Evolutionary conservation across 2,113 vertebrate species (phyloP).

Genomic region (Opisthocomus hoazin): DNA sequence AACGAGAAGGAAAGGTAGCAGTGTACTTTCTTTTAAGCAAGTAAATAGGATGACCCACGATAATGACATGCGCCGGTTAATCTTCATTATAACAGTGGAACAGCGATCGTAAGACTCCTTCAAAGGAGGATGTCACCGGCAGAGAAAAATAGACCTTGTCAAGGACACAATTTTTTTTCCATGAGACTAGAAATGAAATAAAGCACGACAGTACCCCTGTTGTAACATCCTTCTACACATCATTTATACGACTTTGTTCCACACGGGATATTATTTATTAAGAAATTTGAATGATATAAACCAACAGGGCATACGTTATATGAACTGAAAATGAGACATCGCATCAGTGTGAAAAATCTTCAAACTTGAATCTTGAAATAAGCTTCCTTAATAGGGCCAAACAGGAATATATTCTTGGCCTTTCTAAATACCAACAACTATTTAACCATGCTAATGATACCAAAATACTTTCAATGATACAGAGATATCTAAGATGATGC

Average conservation of each 20-base stretch:
- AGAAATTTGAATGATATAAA: neutral
- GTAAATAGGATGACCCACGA: neutral
- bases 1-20: accelerated
- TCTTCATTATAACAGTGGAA: neutral
- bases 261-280: neutral
- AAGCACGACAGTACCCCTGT: neutral
- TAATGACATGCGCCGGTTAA: neutral
- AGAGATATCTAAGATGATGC: neutral
- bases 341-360: neutral
- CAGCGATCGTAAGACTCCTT: neutral
- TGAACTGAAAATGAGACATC: neutral
- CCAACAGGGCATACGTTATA: neutral
- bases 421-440: neutral
- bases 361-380: neutral
- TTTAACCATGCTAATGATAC: neutral
- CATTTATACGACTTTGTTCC: neutral
- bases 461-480: neutral
- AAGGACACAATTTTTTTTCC: neutral
- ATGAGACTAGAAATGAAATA: neutral
- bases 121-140: neutral
- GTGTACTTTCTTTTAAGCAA: neutral
- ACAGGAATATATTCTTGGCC: neutral
- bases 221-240: neutral
- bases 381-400: neutral
- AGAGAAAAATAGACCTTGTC: neutral